phyloP scores from a whole-genome alignment of 2,113 vertebrate species.

The Chroicocephalus ridibundus region DNA sequence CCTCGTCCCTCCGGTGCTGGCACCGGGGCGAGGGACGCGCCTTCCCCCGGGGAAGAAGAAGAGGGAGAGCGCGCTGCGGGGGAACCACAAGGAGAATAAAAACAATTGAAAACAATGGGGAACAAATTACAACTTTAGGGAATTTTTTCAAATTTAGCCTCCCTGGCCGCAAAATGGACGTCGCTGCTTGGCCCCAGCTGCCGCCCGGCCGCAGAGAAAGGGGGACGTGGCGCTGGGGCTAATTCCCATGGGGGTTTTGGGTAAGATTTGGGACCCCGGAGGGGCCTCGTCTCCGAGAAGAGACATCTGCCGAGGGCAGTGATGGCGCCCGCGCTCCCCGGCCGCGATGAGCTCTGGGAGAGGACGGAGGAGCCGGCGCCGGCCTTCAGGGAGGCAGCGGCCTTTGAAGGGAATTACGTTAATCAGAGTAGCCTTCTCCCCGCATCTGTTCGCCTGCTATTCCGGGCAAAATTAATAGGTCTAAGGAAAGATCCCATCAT shows the following conservation, averaged over 20 bases:
- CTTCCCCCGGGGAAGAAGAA: fast-evolving
- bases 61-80: neutral
- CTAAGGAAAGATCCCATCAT: slow-evolving; percentile 73
- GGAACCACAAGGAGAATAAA: neutral
- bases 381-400: slow-evolving; percentile 69
- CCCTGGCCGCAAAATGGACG: neutral
- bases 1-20: neutral
- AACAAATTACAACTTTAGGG: neutral
- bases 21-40: fast-evolving
- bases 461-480: slow-evolving; percentile 76
- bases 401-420: slow-evolving; percentile 70
- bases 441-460: slow-evolving; percentile 76
- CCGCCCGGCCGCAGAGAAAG: neutral
- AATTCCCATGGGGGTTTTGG: slow-evolving; percentile 54
- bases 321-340: slow-evolving; percentile 51
- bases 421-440: slow-evolving; percentile 75
- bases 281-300: slow-evolving; percentile 62
- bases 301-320: slow-evolving; percentile 62
- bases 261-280: slow-evolving; percentile 54
- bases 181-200: slow-evolving; percentile 7
- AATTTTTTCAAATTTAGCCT: neutral
- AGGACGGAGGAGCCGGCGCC: slow-evolving; percentile 63
- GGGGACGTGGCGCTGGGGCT: neutral
- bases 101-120: neutral
- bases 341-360: slow-evolving; percentile 61